These are phyloP conservation scores for Himalopsyche japonica DNA, from an alignment of 2,888 invertebrate genomes.

Conservation along the genomic window DNA sequence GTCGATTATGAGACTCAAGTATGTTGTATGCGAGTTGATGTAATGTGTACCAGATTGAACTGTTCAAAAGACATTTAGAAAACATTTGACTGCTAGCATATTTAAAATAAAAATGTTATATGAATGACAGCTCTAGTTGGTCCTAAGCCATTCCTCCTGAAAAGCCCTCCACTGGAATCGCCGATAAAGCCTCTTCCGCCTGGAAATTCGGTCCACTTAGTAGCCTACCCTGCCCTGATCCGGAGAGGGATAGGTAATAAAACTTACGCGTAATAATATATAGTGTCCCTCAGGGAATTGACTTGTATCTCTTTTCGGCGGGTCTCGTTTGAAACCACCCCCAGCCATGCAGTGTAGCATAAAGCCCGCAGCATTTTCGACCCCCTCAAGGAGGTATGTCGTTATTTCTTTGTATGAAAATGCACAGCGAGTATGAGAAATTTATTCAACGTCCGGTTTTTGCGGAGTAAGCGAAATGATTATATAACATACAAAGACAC, in stretches of 20 bases:
- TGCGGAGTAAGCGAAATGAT: not conserved
- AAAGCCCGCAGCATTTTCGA: not conserved
- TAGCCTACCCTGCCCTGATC: conserved; percentile 2
- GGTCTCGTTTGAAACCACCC: conserved; percentile 15
- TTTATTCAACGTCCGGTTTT: not conserved
- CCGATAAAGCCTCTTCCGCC: not conserved
- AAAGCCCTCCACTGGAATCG: not conserved
- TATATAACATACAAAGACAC: not conserved
- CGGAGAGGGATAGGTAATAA: conserved; percentile 36
- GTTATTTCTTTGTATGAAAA: not conserved
- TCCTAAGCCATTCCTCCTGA: not conserved
- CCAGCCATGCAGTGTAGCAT: not conserved
- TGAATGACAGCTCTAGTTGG: not conserved
- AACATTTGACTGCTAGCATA: not conserved
- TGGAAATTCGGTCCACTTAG: conserved; percentile 3
- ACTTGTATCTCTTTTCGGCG: conserved; percentile 27
- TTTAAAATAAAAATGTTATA: not conserved
- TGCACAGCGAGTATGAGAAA: not conserved
- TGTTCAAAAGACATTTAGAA: not conserved
- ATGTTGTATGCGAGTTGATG: no score
- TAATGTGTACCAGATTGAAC: no score
- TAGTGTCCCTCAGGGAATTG: conserved; percentile 37
- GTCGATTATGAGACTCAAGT: no score
- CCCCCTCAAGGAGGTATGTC: not conserved
- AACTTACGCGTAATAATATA: conserved; percentile 40